Conservation (phyloP, 2,797 vertebrate species). For the Clarias pachynema region DNA sequence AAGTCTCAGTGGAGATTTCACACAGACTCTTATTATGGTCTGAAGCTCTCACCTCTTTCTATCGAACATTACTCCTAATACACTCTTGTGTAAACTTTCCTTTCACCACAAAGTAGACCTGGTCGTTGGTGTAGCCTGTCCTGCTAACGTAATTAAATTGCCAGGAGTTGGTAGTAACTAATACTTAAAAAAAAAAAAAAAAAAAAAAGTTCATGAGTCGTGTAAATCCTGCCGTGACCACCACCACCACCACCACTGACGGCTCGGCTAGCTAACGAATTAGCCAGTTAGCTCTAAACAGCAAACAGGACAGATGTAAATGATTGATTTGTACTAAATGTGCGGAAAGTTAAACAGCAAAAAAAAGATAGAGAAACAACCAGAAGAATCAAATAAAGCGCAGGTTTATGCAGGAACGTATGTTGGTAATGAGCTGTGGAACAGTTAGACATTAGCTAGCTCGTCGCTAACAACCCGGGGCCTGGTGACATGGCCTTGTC, state of each 20-base stretch:
- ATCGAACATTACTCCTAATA: neutral
- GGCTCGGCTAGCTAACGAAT: slow-evolving; percentile 1
- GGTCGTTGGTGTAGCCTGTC: no score
- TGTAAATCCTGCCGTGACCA: neutral
- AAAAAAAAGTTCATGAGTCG: neutral
- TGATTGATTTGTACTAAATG: no score
- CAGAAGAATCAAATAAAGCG: neutral
- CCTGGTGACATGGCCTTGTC: slow-evolving; percentile 17
- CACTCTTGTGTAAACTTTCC: neutral
- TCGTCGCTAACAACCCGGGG: neutral
- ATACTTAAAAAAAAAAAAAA: neutral
- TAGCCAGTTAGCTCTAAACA: slow-evolving; percentile 8
- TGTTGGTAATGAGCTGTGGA: neutral
- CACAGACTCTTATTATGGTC: neutral
- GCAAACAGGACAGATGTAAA: neutral
- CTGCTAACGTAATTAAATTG: neutral
- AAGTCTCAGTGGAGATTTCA: neutral
- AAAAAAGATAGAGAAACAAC: no score
- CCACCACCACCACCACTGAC: no score
- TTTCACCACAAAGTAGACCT: no score
- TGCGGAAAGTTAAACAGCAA: neutral
- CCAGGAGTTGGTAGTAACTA: no score
- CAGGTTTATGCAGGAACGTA: no score
- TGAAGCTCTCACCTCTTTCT: neutral
- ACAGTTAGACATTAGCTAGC: neutral